Evolutionary conservation across 1,140 invertebrate genomes (phyloP).

Genomic region (Rhyacophila brunnea): DNA sequence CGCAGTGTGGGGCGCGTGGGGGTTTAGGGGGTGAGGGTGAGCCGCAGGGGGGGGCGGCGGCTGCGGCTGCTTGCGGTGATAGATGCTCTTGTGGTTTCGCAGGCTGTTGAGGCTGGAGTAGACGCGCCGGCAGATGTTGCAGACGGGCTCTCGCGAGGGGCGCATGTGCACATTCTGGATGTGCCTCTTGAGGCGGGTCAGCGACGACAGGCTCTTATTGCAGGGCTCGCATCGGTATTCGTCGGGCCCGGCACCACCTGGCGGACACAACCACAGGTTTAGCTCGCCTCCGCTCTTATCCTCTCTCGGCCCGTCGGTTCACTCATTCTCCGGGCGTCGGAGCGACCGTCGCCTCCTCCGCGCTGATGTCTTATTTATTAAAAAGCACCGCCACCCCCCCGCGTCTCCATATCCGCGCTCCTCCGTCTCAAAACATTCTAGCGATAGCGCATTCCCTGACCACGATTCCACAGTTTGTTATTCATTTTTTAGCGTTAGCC

Average conservation of each 20-base stretch:
- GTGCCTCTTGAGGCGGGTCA: conserved; percentile 80
- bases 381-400: conserved; percentile 34
- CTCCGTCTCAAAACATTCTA: conserved; percentile 20
- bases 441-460: conserved; percentile 29
- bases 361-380: conserved; percentile 37
- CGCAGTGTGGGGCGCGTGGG: conserved; percentile 40
- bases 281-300: conserved; percentile 42
- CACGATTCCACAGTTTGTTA: conserved; percentile 25
- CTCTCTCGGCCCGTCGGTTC: conserved; percentile 46
- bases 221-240: conserved; percentile 84
- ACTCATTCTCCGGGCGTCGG: conserved; percentile 36
- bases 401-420: conserved; percentile 7
- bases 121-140: conserved; percentile 84
- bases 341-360: conserved; percentile 50
- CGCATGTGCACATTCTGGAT: conserved; percentile 85
- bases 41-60: conserved; percentile 37
- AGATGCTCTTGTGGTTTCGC: conserved; percentile 86
- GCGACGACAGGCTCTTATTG: conserved; percentile 82
- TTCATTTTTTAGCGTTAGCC: conserved; percentile 30
- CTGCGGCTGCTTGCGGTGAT: conserved; percentile 69
- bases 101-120: conserved; percentile 85
- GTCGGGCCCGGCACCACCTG: conserved; percentile 56
- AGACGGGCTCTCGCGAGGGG: conserved; percentile 79
- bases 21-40: conserved; percentile 42
- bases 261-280: conserved; percentile 48